Percentiles rank a stretch among this genome's conserved stretches.
These are phyloP conservation scores for Theodoxus fluviatilis DNA, from an alignment of 2,888 invertebrate genomes.

Conservation along the genomic window DNA sequence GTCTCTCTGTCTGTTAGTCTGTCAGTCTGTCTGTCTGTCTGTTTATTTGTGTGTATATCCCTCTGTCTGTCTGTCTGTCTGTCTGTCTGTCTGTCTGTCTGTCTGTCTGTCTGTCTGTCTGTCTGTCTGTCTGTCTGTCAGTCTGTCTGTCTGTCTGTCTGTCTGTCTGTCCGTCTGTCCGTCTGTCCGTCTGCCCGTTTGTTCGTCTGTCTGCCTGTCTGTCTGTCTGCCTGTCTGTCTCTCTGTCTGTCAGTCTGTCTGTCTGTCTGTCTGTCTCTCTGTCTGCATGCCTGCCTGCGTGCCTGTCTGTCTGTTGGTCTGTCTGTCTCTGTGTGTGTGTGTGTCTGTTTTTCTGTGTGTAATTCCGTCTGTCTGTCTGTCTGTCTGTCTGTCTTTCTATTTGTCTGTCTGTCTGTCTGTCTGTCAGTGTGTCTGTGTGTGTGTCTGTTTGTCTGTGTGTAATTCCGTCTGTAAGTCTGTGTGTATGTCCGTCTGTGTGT, in stretches of 20 bases:
- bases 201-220: too few relatives aligned
- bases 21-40: too few relatives aligned
- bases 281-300: neutral
- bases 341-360: constrained; percentile 7
- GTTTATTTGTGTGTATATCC: too few relatives aligned
- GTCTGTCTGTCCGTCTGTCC: too few relatives aligned
- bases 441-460: constrained; percentile 1
- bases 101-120: too few relatives aligned
- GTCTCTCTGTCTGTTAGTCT: too few relatives aligned
- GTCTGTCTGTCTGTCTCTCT: constrained; percentile 17
- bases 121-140: too few relatives aligned
- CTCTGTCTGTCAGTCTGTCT: neutral
- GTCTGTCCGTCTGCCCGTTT: too few relatives aligned
- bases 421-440: too few relatives aligned
- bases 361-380: neutral
- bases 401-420: neutral
- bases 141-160: too few relatives aligned
- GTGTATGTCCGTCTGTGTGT: neutral
- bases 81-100: too few relatives aligned
- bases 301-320: constrained; percentile 4
- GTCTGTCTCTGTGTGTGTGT: neutral
- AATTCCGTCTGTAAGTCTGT: neutral
- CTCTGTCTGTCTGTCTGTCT: too few relatives aligned
- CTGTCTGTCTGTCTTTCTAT: neutral
- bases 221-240: neutral